Evolutionary conservation across 2,888 invertebrate species (phyloP).

Genomic region (Morpho deidamia): DNA sequence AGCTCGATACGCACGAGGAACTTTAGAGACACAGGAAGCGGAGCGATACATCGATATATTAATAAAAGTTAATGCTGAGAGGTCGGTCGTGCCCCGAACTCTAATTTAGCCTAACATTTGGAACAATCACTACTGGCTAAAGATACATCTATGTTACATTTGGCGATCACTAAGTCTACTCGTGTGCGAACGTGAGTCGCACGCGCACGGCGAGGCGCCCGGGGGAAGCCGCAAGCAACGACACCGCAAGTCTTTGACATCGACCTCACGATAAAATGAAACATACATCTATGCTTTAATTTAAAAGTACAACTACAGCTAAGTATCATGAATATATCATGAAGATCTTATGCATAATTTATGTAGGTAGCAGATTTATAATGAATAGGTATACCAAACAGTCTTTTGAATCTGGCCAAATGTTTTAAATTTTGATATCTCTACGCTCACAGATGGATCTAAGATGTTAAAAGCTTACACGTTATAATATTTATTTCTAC

Average conservation of each 20-base stretch:
- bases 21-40: constrained; percentile 25
- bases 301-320: constrained; percentile 56
- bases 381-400: constrained; percentile 82
- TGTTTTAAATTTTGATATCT: constrained; percentile 76
- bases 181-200: constrained; percentile 44
- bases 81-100: constrained; percentile 48
- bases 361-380: constrained; percentile 57
- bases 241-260: constrained; percentile 56
- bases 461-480: constrained; percentile 57
- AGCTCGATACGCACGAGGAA: constrained; percentile 23
- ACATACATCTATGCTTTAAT: constrained; percentile 41
- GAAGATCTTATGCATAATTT: constrained; percentile 52
- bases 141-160: constrained; percentile 74
- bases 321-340: constrained; percentile 31
- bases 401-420: constrained; percentile 84
- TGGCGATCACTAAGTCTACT: constrained; percentile 73
- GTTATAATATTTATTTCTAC: constrained; percentile 40
- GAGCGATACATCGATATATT: constrained; percentile 20
- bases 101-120: constrained; percentile 74
- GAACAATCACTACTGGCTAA: constrained; percentile 75
- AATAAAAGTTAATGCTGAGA: constrained; percentile 33
- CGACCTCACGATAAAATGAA: constrained; percentile 52
- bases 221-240: constrained; percentile 39
- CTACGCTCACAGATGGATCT: constrained; percentile 68
- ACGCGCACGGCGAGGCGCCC: constrained; percentile 40